Base-by-base conservation (phyloP, 2,888 invertebrate genomes). In the Chalcis sispes region DNA sequence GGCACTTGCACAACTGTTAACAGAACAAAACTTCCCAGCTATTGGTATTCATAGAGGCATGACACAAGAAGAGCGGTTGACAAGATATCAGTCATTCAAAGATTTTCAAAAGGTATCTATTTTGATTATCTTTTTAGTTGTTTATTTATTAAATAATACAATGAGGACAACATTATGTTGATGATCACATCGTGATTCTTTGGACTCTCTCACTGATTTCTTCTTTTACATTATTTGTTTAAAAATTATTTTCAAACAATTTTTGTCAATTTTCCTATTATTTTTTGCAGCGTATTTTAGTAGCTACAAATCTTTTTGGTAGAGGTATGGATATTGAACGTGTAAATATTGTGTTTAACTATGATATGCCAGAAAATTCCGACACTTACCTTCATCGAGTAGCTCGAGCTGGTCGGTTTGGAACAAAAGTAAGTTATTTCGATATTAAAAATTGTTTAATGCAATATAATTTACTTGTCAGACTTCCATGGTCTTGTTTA, bases 271-370 rank as follows among this genome's bases (percentile, higher is more conserved):
- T 32, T 5, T 8, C 5, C 8, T 32, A 32, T 8, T 32, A 32
- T 32, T 42, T 27, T 8, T 58, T 71, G 0, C 83, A 93, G 93
- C 92, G 99, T 83, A 99, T 99, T 85, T 90, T 99, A 85, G 99
- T 99, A 0, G 99, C 99, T 0, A 99, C 99, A 1, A 99, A 99
- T 90, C 90, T 99, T 74, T 99, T 99, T 90, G 99, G 99, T n/a
- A 93, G 99, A 85, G 99, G 99, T 79, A 99, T 99, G 98, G 99
- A 99, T 89, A 99, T 99, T 87, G 99, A 99, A 89, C 91, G 99
- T 89, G 99, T 99, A 0, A 99, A 99, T 89, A 99, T 99, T 88
- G 99, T 99, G 2, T 99, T 99, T 89, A 99, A 99, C 89, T 99
- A 99, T 87, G 99, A 99, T 86, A 99, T 99, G 99, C 99, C 99